These are phyloP conservation scores for Heptranchias perlo DNA, from an alignment of 2,113 vertebrate genomes.

Conservation along the genomic window DNA sequence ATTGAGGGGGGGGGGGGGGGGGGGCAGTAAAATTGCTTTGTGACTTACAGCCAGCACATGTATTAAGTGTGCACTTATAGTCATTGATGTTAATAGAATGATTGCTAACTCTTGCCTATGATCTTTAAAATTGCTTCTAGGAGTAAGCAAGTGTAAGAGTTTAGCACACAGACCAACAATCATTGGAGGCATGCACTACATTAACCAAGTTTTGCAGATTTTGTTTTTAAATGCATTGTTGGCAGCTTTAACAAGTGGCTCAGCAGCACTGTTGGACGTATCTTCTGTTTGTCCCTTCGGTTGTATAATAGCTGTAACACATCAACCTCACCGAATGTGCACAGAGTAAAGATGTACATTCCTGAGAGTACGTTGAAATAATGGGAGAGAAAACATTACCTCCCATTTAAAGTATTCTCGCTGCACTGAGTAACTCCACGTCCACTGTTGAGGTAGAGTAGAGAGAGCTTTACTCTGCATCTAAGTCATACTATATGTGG, in stretches of 20 bases:
- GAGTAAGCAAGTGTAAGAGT: too few species aligned
- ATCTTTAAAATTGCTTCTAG: too few species aligned
- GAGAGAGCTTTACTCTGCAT: not conserved
- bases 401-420: not conserved
- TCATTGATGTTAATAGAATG: too few species aligned
- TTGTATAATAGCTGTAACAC: not conserved
- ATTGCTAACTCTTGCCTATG: too few species aligned
- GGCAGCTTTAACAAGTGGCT: not conserved
- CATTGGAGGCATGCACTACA: not conserved
- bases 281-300: not conserved
- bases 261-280: not conserved
- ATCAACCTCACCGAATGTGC: not conserved
- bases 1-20: too few species aligned
- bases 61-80: too few species aligned
- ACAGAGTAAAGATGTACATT: not conserved
- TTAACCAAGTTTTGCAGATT: not conserved
- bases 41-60: too few species aligned
- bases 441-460: not conserved
- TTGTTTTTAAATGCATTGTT: not conserved
- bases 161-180: not conserved
- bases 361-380: not conserved
- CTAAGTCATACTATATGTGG: not conserved
- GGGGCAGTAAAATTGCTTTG: too few species aligned
- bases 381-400: not conserved
- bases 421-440: not conserved